Evolutionary conservation across 2,113 vertebrate species (phyloP), one percentile per base, ranked within the genome.

Genomic region (Carassius gibelio): DNA sequence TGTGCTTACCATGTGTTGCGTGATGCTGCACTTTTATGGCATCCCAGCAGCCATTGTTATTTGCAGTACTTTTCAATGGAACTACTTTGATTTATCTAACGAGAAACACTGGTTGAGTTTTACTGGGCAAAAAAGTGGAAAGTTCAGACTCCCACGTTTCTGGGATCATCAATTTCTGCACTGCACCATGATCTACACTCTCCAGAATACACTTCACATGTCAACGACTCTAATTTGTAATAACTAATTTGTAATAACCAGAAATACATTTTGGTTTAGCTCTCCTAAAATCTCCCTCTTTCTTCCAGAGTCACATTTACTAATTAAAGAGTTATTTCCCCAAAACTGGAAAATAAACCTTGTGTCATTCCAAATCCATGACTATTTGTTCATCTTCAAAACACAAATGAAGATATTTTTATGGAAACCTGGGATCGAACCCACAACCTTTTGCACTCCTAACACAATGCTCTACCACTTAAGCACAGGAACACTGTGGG

Each of bases 21-120:
- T 45, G 59, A 64, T 1, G 36, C 59, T 80, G 59, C 1, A 8
- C 36, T 80, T 80, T 80, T 64, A 80, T 42, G 36, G 59, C 77
- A 64, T 26, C 36, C 4, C 26, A 79, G 13, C 55, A 61, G 55
- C 17, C 59, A 26, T 45, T 61, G 57, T 80, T 64, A 64, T 64
- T 45, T 7, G 2, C 52, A 80, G 77, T 3, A 64, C 36, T 45
- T 62, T 77, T 38, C 19, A 30, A 8, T 3, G 45, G 45, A 45
- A 26, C 74, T 48, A 21, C 75, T 77, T 77, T 77, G 52, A 77
- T 77, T 77, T 34, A 80, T 80, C 10, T 80, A 45, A 80, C 2
- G 36, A 80, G 59, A 64, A 64, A 80, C 57, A 64, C 57, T 23
- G 36, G 55, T 52, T 48, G 45, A 30, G 74, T 11, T 10, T 45